phyloP scores from a whole-genome alignment of 1,140 invertebrate genomes.

The Drosophila ambigua region DNA sequence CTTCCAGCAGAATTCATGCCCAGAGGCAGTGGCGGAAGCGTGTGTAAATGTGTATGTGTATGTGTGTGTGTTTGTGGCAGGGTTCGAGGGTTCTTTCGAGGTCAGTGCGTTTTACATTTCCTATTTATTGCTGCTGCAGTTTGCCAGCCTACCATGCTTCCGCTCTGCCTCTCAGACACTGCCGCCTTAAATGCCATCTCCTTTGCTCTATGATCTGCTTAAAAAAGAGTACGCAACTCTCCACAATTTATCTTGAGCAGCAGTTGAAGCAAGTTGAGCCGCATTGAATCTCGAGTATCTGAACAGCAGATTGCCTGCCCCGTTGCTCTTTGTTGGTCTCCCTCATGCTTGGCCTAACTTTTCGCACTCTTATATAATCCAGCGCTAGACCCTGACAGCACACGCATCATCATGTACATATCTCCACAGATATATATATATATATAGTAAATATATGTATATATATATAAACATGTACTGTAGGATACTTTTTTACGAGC shows the following conservation, averaged over 20 bases:
- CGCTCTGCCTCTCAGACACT: too few relatives aligned
- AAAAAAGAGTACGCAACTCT: constrained; percentile 3
- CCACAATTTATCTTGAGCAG: constrained; percentile 40
- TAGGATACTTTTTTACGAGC: constrained; percentile 52
- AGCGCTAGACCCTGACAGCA: neutral
- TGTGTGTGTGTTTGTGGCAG: constrained; percentile 3
- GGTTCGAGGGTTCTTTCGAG: constrained; percentile 38
- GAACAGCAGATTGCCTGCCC: too few relatives aligned
- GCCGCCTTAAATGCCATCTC: too few relatives aligned
- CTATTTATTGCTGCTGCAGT: constrained; percentile 39
- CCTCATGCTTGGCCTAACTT: constrained; percentile 4
- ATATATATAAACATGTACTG: too few relatives aligned
- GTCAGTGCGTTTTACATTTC: constrained; percentile 61
- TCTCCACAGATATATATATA: constrained; percentile 28
- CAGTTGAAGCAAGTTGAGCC: constrained; percentile 17
- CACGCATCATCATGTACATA: constrained; percentile 23
- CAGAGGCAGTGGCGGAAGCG: neutral
- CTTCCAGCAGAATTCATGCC: too few relatives aligned
- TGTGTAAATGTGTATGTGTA: constrained; percentile 4
- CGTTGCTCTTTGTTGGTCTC: too few relatives aligned
- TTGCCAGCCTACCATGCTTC: neutral
- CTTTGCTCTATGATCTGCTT: neutral
- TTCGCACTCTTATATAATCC: constrained; percentile 43
- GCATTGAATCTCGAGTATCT: constrained; percentile 22
- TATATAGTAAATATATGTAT: too few relatives aligned